phyloP scores from a whole-genome alignment of 2,888 invertebrate species.

The Cordylochernes scorpioides region DNA sequence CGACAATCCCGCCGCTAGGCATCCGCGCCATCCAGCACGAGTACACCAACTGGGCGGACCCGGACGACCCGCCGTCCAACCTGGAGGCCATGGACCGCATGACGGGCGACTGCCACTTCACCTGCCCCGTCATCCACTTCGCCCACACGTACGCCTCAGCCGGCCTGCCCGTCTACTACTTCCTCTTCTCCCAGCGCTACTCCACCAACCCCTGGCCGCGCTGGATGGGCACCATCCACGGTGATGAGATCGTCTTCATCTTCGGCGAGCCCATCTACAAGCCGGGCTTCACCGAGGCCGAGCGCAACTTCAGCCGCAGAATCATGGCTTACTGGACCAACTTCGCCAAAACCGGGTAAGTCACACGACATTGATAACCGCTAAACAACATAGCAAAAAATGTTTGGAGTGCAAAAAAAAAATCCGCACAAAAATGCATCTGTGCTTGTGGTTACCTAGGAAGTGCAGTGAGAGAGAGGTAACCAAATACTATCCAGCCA shows the following conservation, averaged over 20 bases:
- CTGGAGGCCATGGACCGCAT: constrained; percentile 64
- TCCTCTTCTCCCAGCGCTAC: constrained; percentile 63
- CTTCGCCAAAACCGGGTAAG: constrained; percentile 82
- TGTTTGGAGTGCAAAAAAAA: too few relatives aligned
- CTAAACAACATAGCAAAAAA: too few relatives aligned
- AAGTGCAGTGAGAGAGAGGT: too few relatives aligned
- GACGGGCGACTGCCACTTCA: constrained; percentile 80
- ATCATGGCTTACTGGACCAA: constrained; percentile 78
- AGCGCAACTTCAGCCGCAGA: constrained; percentile 56
- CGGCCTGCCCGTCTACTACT: constrained; percentile 68
- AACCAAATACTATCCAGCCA: too few relatives aligned
- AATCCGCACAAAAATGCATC: too few relatives aligned
- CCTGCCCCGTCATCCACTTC: constrained; percentile 78
- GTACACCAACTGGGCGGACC: constrained; percentile 69
- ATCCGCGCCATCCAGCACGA: constrained; percentile 64
- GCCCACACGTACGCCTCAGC: constrained; percentile 62
- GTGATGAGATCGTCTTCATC: constrained; percentile 89
- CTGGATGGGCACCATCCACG: constrained; percentile 98
- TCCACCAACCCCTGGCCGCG: constrained; percentile 70
- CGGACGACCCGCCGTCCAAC: constrained; percentile 55
- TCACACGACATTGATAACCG: too few relatives aligned
- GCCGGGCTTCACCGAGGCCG: constrained; percentile 58
- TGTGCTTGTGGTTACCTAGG: too few relatives aligned
- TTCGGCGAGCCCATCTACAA: constrained; percentile 81
- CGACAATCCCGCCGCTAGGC: constrained; percentile 39